A percentile compares a stretch with the other conserved stretches of the same genome.
Conservation (phyloP, 2,113 vertebrate genomes). For the Gnathonemus longibarbis region DNA sequence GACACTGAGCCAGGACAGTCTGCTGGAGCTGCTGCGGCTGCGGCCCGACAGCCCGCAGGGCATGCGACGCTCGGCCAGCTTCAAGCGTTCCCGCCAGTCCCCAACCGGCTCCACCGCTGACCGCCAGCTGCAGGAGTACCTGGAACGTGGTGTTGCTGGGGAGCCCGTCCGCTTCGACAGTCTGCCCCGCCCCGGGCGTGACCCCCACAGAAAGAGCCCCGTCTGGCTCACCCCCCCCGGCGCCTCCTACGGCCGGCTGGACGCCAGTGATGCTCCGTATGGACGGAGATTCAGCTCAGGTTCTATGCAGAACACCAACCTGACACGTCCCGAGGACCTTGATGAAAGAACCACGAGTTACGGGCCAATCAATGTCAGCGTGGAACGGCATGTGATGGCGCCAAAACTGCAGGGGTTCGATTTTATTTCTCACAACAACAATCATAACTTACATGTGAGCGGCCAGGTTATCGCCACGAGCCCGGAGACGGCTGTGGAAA, state of each 20-base stretch:
- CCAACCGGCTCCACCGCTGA: constrained; percentile 49
- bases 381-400: constrained; percentile 65
- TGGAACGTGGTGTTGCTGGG: constrained; percentile 44
- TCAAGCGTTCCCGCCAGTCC: constrained; percentile 65
- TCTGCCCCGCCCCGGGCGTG: constrained; percentile 47
- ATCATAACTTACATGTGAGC: constrained; percentile 33
- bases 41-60: constrained; percentile 43
- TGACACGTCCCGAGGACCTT: neutral
- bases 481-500: constrained; percentile 37
- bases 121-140: constrained; percentile 64
- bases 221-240: constrained; percentile 47
- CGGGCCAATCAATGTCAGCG: constrained; percentile 52
- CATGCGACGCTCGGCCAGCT: constrained; percentile 57
- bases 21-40: constrained; percentile 62
- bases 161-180: constrained; percentile 55
- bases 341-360: constrained; percentile 29
- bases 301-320: neutral
- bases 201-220: constrained; percentile 34
- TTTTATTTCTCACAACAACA: constrained; percentile 20
- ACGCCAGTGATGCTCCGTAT: neutral
- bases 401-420: constrained; percentile 62
- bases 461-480: constrained; percentile 32
- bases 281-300: constrained; percentile 17
- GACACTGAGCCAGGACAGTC: constrained; percentile 53
- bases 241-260: constrained; percentile 26